Conservation (phyloP, 1,140 invertebrate genomes). For the Ladona fulva region DNA sequence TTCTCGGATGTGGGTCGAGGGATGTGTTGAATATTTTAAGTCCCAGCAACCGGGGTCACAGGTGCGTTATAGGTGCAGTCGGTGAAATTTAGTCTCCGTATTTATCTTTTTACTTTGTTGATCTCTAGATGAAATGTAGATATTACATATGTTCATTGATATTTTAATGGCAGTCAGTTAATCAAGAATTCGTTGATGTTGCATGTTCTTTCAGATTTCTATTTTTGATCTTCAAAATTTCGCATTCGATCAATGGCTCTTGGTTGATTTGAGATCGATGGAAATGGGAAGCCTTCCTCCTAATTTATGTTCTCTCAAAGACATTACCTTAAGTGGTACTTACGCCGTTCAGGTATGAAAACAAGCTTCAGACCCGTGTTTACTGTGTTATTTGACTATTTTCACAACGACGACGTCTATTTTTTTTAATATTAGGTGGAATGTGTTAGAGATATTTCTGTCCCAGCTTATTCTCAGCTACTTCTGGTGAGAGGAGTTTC, state of each 20-base stretch:
- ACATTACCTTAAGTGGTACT: conserved; percentile 38
- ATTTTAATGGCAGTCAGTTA: too few species aligned
- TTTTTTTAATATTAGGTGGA: conserved; percentile 23
- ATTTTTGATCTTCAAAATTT: conserved; percentile 28
- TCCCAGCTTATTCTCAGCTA: conserved; percentile 50
- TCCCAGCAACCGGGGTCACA: conserved; percentile 21
- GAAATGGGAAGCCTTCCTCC: conserved; percentile 43
- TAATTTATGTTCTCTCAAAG: conserved; percentile 36
- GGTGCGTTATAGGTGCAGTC: too few species aligned
- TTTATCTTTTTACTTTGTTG: too few species aligned
- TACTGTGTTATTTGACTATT: background rate
- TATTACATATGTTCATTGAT: too few species aligned
- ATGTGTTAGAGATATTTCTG: conserved; percentile 30
- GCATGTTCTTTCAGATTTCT: conserved; percentile 18
- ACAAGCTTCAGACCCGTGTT: background rate
- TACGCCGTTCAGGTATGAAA: conserved; percentile 49
- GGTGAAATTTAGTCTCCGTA: too few species aligned
- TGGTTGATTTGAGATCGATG: conserved; percentile 50
- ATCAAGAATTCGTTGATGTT: background rate
- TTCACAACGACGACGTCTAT: background rate
- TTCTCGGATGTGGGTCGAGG: conserved; percentile 28
- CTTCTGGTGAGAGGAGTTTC: conserved; percentile 48
- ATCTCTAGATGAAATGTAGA: too few species aligned
- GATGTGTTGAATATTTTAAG: conserved; percentile 32
- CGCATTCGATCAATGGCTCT: conserved; percentile 48